Evolutionary conservation across 2,797 vertebrate genomes (phyloP).

Genomic region (Acanthurus tractus): DNA sequence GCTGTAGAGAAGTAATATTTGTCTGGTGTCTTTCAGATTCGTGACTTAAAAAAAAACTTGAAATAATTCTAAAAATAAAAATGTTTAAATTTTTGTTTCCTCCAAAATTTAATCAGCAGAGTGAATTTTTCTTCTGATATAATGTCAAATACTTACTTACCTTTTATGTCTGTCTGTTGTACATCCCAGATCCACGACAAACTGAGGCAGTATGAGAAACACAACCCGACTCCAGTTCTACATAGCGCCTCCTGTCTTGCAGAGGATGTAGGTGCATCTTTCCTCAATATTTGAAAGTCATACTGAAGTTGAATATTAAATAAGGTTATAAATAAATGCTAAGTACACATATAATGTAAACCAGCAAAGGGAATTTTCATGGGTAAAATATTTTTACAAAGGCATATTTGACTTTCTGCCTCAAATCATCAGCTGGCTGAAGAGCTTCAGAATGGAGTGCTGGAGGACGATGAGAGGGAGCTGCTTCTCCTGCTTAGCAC

Average conservation of each 20-base stretch:
- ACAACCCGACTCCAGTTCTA: slow-evolving; percentile 91
- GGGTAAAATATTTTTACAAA: background rate
- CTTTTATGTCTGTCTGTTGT: background rate
- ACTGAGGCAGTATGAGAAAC: slow-evolving; percentile 91
- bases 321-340: background rate
- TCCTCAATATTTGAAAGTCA: background rate
- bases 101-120: background rate
- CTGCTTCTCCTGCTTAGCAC: slow-evolving; percentile 91
- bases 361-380: background rate
- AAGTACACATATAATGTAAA: background rate
- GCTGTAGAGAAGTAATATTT: background rate
- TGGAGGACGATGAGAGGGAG: slow-evolving; percentile 90
- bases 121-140: background rate
- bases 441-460: slow-evolving; percentile 89
- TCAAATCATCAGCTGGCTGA: slow-evolving; percentile 88
- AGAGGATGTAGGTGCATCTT: slow-evolving; percentile 89
- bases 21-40: background rate
- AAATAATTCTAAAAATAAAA: too few relatives aligned
- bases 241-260: slow-evolving; percentile 92
- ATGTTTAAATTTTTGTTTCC: background rate
- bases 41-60: too few relatives aligned
- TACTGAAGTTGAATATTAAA: background rate
- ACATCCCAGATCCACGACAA: slow-evolving; percentile 92
- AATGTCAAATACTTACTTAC: too few relatives aligned
- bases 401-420: slow-evolving; percentile 13